Evolutionary conservation across 2,888 invertebrate species (phyloP).

Genomic region (Mechanitis mazaeus): DNA sequence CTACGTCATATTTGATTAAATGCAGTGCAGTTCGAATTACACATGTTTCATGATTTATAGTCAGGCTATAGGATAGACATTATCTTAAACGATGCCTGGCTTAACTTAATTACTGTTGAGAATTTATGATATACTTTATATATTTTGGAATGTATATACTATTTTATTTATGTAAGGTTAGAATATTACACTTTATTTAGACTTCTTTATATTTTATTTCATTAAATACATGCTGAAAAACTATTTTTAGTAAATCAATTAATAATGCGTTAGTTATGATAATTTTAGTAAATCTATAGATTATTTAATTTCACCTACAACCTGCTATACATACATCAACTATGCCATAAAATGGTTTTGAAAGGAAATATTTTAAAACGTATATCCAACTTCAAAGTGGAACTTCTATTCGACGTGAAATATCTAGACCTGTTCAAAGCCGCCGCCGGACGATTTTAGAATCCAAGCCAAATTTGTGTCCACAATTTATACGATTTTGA

Average conservation of each 20-base stretch:
- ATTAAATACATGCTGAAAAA: no score
- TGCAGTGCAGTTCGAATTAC: conserved; percentile 20
- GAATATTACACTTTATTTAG: no score
- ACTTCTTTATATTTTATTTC: no score
- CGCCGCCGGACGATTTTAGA: conserved; percentile 11
- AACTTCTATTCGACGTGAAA: conserved; percentile 11
- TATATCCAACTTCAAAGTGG: conserved; percentile 12
- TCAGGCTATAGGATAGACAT: conserved; percentile 4
- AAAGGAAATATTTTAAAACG: conserved; percentile 12
- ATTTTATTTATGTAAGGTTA: neutral
- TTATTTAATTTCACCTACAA: conserved; percentile 4
- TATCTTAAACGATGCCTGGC: conserved; percentile 5
- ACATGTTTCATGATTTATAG: conserved; percentile 15
- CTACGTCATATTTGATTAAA: conserved; percentile 32
- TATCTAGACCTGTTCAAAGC: conserved; percentile 16
- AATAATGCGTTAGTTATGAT: neutral
- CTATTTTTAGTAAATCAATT: no score
- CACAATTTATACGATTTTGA: conserved; percentile 22
- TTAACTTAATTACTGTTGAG: conserved; percentile 6
- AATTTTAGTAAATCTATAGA: neutral
- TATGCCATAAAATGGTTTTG: neutral
- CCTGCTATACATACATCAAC: neutral
- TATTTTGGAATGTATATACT: neutral
- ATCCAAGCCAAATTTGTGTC: conserved; percentile 16
- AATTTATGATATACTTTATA: conserved; percentile 4